Base-by-base conservation (phyloP, 2,888 invertebrate genomes). In the Siphlonurus alternatus region DNA sequence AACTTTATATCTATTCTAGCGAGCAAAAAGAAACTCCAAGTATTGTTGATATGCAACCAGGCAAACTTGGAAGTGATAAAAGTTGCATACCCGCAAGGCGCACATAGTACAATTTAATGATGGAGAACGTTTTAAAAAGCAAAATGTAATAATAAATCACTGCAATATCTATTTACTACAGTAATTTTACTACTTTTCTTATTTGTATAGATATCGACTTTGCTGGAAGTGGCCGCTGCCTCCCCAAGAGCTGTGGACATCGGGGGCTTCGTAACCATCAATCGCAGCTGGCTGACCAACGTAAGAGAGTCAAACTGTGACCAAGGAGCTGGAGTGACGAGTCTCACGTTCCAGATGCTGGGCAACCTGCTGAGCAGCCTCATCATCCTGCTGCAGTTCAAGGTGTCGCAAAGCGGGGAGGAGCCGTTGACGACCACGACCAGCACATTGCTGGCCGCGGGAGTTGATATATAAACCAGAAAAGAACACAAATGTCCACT, bases 241-340 rank as follows among this genome's bases (percentile, higher is more conserved):
- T n/a, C 56, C 7, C 56, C 56, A 18, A 10, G 22, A 7, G 56
- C 20, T 20, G 56, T 56, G n/a, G 56, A 56, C 56, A 56, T 56
- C 20, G 56, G 56, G 5, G 56, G 56, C 5, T 56, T 56, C n/a
- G 56, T 56, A 18, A 20, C 19, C 22, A 56, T 56, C 56, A 56
- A 56, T 22, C 56, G 56, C 56, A 56, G 56, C 22, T 56, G 56
- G 56, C 56, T 56, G 56, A 56, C 56, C 56, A 56, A 56, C 20
- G 56, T 56, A 38, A 38, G 38, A n/a, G n/a, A n/a, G n/a, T n/a
- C n/a, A 51, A 10, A n/a, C n/a, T 51, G n/a, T n/a, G n/a, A n/a
- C n/a, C n/a, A n/a, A n/a, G n/a, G n/a, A n/a, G n/a, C n/a, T n/a
- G n/a, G n/a, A n/a, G n/a, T n/a, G n/a, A n/a, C n/a, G 15, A 38